Evolutionary conservation across 2,113 vertebrate genomes (phyloP), one percentile per base, ranked within the genome.

Genomic region (Hepsetus odoe): DNA sequence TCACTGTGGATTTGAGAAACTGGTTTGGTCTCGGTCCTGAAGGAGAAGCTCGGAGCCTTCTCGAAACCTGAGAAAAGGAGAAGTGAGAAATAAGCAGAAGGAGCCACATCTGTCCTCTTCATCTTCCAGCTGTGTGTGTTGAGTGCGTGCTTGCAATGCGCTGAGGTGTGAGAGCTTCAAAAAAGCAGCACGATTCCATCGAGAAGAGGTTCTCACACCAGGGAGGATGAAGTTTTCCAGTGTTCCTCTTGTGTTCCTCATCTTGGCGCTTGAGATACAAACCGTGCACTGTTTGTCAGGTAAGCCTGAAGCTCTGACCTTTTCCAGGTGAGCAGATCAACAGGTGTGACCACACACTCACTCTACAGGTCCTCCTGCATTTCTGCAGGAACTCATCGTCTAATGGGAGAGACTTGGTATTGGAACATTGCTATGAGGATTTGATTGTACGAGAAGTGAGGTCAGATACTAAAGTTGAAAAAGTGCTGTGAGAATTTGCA

Each of bases 241-340:
- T 24, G 12, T 59, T 4, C 0, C 61, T 4, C 16, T 38, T 26
- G 16, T 79, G 5, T 0, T 44, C 2, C 42, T 76, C 20, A 1
- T 53, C 16, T 1, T 38, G 11, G 3, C 32, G 46, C 13, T 79
- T 8, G 22, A 46, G 20, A 20, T 58, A 18, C 8, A 24, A 9
- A 7, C 28, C 16, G 77, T 11, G 14, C 22, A 71, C 62, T 3
- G 2, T 40, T 26, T 56, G 7, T 76, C 81, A 72, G 81, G 75
- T 83, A 64, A 70, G 70, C 0, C 32, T 38, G 4, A 38, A 9
- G 4, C 9, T 38, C 35, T 38, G 35, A 5, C 35, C 35, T 38
- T 38, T 38, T 38, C 9, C 35, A 5, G 35, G 35, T 38, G 35
- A 38, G 35, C 4, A 38, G 35, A 38, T 38, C 35, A 38, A 9